Base-by-base conservation (phyloP, 2,888 invertebrate species). In the Drosophila maculinotata region DNA sequence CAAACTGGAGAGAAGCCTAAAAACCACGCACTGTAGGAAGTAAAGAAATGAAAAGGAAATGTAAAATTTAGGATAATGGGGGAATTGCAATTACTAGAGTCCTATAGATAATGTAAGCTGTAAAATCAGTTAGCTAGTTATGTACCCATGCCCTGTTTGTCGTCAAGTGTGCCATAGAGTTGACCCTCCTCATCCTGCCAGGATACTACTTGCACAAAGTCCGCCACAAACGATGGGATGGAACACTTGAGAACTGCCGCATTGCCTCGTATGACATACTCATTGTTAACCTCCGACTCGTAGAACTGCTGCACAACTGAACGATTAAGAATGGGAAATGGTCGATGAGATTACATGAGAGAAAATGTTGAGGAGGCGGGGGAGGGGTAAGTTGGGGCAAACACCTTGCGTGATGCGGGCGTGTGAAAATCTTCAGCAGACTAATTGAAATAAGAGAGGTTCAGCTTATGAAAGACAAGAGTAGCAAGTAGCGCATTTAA, bases 201-300 rank as follows among this genome's bases (percentile, higher is more conserved):
- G 68, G 94, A 93, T 64, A 94, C 93, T 42, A 95, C 94, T 75
- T 93, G 93, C 47, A 95, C 95, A 91, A 94, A 95, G 92, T 95
- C 95, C 65, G 95, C 94, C 60, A 95, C 95, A 91, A 95, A 95
- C 78, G 95, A 94, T 47, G 95, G 95, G 76, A 95, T 95, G 88
- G 94, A 95, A 92, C 95, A 95, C 90, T 95, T 95, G 68, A 95
- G 91, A 54, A 95, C 93, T 26, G 94, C 95, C 63, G 94, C 93
- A 92, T 95, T 95, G 70, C 95, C 95, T 57, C 94, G 92, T 81
- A 95, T 95, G 64, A 95, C 95, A 91, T 95, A 95, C 90, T 95
- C 95, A 71, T 94, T 94, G 89, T 95, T 92, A 81, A 95, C 94
- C 91, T 95, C 95, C 30, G 95, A 94, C 87, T 94, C 94, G 91